A percentile compares a stretch with the other conserved stretches of the same genome.
These are phyloP conservation scores for Thripadectes ignobilis DNA, from an alignment of 2,797 vertebrate species.

Conservation along the genomic window DNA sequence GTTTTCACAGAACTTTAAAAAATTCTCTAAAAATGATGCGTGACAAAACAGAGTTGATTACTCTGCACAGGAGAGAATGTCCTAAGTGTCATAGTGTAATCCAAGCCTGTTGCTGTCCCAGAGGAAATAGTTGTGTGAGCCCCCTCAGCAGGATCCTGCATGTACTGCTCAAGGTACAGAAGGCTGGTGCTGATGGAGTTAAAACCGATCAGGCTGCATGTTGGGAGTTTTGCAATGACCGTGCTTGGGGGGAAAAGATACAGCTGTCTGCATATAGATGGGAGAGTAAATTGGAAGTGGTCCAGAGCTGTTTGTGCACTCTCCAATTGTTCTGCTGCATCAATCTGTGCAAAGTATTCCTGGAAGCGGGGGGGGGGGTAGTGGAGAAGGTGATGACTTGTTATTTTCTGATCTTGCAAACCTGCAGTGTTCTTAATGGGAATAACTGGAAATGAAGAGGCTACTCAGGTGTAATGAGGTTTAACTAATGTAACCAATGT, in stretches of 20 bases:
- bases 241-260: neutral
- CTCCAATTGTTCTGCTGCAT: neutral
- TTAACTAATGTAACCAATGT: constrained; percentile 64
- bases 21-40: neutral
- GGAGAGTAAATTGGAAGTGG: neutral
- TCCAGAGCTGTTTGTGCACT: neutral
- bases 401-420: constrained; percentile 5
- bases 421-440: neutral
- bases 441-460: constrained; percentile 53
- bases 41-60: neutral
- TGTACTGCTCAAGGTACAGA: rapidly evolving
- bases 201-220: neutral
- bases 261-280: neutral
- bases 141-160: neutral
- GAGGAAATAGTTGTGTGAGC: rapidly evolving
- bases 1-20: neutral
- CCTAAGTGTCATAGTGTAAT: neutral
- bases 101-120: neutral
- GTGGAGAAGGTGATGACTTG: neutral
- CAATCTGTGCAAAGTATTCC: neutral
- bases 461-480: constrained; percentile 63
- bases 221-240: neutral
- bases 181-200: neutral
- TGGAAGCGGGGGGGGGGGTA: neutral
- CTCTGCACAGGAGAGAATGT: neutral